Percentiles rank a stretch among this genome's conserved stretches.
Conservation (phyloP, 2,113 vertebrate species). For the Melanotaenia duboulayi region DNA sequence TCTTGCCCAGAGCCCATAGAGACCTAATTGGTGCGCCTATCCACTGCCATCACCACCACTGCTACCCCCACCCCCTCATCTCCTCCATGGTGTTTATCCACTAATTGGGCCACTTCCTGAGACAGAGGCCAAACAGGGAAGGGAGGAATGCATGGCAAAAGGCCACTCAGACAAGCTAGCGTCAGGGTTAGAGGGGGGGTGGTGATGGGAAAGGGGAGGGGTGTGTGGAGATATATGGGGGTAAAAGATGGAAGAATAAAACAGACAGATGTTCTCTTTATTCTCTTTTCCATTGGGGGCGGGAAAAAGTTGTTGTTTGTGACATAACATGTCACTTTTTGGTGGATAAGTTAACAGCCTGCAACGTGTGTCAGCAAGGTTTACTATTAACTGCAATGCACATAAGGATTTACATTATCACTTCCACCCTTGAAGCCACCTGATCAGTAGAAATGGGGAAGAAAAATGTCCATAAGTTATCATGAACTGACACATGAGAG, state of each 20-base stretch:
- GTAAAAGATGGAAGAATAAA: slow-evolving; percentile 52
- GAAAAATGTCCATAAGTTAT: slow-evolving; percentile 57
- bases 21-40: slow-evolving; percentile 82
- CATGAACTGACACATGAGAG: slow-evolving; percentile 60
- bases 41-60: slow-evolving; percentile 40
- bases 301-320: neutral
- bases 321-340: no score
- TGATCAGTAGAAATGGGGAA: slow-evolving; percentile 18
- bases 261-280: slow-evolving; percentile 39
- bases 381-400: neutral
- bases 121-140: slow-evolving; percentile 85
- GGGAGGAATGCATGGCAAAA: slow-evolving; percentile 83
- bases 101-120: slow-evolving; percentile 92
- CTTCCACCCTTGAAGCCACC: slow-evolving; percentile 17
- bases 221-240: slow-evolving; percentile 35
- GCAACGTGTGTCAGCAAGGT: neutral
- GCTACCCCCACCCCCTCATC: slow-evolving; percentile 60
- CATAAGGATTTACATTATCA: neutral
- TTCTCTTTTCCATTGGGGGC: neutral
- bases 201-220: slow-evolving; percentile 34
- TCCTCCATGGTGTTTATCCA: slow-evolving; percentile 85
- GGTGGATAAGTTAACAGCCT: slow-evolving; percentile 4
- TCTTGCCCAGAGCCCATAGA: slow-evolving; percentile 52
- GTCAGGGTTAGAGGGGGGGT: slow-evolving; percentile 67
- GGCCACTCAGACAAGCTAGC: slow-evolving; percentile 81